Percentiles rank a stretch among this genome's conserved stretches.
phyloP scores from a whole-genome alignment of 2,888 invertebrate species.

The Metallyticus violacea region DNA sequence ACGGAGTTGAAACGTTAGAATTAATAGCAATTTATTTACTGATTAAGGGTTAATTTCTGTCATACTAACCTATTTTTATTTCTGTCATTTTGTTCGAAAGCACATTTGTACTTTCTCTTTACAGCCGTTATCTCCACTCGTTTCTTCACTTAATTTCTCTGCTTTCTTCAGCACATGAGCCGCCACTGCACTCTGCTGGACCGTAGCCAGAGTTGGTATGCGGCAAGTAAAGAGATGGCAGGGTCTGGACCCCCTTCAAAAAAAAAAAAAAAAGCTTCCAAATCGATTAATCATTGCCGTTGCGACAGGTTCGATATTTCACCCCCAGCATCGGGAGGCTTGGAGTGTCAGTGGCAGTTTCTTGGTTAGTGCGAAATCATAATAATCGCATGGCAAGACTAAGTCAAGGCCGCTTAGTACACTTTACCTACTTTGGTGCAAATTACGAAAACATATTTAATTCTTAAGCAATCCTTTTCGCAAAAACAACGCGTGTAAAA shows the following conservation, averaged over 20 bases:
- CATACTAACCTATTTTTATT: too few relatives aligned
- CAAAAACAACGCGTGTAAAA: too few relatives aligned
- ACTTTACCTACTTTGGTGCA: not conserved
- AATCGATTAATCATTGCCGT: constrained; percentile 8
- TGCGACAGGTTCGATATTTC: constrained; percentile 12
- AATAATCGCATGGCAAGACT: not conserved
- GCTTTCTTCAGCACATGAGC: too few relatives aligned
- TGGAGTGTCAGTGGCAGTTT: not conserved
- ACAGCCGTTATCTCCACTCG: too few relatives aligned
- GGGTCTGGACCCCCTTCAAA: not conserved
- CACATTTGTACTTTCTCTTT: too few relatives aligned
- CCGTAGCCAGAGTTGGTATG: not conserved
- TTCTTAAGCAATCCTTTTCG: too few relatives aligned
- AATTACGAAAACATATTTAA: too few relatives aligned
- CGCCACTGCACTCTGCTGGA: not conserved
- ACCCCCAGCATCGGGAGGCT: not conserved
- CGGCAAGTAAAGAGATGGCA: not conserved
- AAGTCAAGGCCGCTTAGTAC: not conserved
- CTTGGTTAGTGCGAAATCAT: not conserved
- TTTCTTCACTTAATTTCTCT: too few relatives aligned
- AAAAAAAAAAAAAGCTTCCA: not conserved
- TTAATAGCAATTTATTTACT: too few relatives aligned
- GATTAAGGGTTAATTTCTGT: too few relatives aligned
- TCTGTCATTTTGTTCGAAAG: too few relatives aligned
- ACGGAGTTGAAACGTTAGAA: too few relatives aligned